phyloP scores from a whole-genome alignment of 2,888 invertebrate species.

The Dryococelus australis region DNA sequence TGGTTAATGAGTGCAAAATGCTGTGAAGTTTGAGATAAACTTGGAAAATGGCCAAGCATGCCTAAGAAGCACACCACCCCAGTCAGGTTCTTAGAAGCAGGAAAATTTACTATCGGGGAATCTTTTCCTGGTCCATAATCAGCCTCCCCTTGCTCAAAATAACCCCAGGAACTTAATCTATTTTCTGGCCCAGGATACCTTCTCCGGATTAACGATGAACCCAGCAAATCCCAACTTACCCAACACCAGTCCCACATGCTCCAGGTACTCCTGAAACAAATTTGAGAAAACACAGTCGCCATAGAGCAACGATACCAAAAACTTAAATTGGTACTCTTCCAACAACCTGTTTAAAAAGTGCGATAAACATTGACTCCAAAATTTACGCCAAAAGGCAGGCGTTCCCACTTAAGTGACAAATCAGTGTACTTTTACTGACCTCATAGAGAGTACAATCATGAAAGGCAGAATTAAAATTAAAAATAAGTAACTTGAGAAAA shows the following conservation, averaged over 20 bases:
- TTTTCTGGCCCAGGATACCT: neutral
- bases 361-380: no score
- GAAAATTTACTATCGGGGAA: neutral
- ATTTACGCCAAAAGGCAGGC: no score
- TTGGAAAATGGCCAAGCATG: neutral
- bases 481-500: neutral
- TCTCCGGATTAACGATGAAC: neutral
- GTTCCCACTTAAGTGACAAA: neutral
- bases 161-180: neutral
- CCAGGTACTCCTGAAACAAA: neutral
- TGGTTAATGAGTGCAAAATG: neutral
- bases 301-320: neutral
- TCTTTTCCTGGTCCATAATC: neutral
- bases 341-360: neutral
- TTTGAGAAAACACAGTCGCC: neutral
- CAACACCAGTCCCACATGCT: neutral
- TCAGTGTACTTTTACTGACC: neutral
- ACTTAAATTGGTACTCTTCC: neutral
- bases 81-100: neutral
- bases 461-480: neutral
- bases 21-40: neutral
- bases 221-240: neutral
- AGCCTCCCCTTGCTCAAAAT: neutral
- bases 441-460: neutral
- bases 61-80: neutral